A percentile compares a stretch with the other conserved stretches of the same genome.
Evolutionary conservation across 2,797 vertebrate species (phyloP).

Genomic region (Dendrocincla fuliginosa): DNA sequence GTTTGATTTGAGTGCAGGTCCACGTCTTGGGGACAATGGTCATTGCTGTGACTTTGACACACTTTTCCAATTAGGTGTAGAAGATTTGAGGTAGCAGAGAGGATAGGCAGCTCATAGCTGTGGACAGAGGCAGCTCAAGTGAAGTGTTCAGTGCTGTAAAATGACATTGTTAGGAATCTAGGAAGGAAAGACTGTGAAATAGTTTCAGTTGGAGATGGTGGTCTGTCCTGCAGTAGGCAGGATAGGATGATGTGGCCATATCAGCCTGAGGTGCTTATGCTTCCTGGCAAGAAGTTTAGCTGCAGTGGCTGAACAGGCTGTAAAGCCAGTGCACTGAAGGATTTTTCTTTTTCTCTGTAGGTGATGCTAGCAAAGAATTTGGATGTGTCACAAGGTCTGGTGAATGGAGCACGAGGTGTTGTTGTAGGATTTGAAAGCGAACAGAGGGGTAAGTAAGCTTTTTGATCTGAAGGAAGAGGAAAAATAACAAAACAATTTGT

Average conservation of each 20-base stretch:
- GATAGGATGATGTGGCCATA: neutral
- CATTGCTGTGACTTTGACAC: neutral
- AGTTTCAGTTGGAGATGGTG: neutral
- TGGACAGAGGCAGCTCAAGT: neutral
- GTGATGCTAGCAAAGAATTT: slow-evolving; percentile 97
- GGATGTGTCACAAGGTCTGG: slow-evolving; percentile 88
- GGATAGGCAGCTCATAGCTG: neutral
- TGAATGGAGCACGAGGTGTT: slow-evolving; percentile 94
- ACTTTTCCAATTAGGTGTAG: neutral
- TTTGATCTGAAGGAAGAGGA: neutral
- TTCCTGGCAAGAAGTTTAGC: neutral
- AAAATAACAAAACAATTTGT: neutral
- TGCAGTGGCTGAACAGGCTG: neutral
- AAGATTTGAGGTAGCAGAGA: neutral
- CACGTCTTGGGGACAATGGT: neutral
- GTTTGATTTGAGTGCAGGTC: neutral
- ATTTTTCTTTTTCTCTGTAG: slow-evolving; percentile 63
- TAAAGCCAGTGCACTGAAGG: neutral
- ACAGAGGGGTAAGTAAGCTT: slow-evolving; percentile 79
- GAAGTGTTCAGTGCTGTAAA: neutral
- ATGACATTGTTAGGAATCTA: neutral
- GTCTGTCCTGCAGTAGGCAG: neutral
- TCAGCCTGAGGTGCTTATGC: neutral
- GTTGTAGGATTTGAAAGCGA: slow-evolving; percentile 87
- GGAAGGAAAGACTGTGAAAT: neutral